phyloP scores from a whole-genome alignment of 1,140 invertebrate species.

The Drosophila parvula region DNA sequence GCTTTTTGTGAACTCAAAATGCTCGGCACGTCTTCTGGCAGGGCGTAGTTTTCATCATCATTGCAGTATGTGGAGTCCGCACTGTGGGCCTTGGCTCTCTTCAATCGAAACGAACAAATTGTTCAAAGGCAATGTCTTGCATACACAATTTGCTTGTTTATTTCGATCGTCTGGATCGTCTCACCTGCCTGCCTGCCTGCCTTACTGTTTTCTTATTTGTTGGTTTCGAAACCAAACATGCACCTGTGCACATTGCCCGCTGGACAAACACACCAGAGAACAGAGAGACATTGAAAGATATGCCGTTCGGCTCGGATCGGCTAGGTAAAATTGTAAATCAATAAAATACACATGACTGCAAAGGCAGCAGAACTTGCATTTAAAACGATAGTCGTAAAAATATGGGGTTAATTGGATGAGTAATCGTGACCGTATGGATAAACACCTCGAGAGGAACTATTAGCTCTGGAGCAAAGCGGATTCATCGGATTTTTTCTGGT shows the following conservation, averaged over 20 bases:
- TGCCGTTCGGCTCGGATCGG: not conserved
- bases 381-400: not conserved
- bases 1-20: slow-evolving; percentile 56
- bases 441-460: slow-evolving; percentile 1
- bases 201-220: slow-evolving; percentile 15
- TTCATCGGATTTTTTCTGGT: not conserved
- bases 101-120: slow-evolving; percentile 26
- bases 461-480: not conserved
- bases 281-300: slow-evolving; percentile 6
- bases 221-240: slow-evolving; percentile 57
- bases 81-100: slow-evolving; percentile 33
- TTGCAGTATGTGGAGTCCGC: slow-evolving; percentile 24
- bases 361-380: not conserved
- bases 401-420: slow-evolving; percentile 26
- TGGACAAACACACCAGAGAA: slow-evolving; percentile 20
- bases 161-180: slow-evolving; percentile 42
- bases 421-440: slow-evolving; percentile 1
- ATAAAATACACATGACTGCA: slow-evolving; percentile 17
- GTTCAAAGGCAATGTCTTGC: slow-evolving; percentile 59
- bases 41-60: slow-evolving; percentile 58
- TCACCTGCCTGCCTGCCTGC: slow-evolving; percentile 12
- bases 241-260: slow-evolving; percentile 44
- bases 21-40: slow-evolving; percentile 36
- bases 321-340: slow-evolving; percentile 39
- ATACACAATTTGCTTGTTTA: slow-evolving; percentile 71